A percentile compares a stretch with the other conserved stretches of the same genome.
phyloP scores from a whole-genome alignment of 2,113 vertebrate species.

The Orthochromis malagaraziensis region DNA sequence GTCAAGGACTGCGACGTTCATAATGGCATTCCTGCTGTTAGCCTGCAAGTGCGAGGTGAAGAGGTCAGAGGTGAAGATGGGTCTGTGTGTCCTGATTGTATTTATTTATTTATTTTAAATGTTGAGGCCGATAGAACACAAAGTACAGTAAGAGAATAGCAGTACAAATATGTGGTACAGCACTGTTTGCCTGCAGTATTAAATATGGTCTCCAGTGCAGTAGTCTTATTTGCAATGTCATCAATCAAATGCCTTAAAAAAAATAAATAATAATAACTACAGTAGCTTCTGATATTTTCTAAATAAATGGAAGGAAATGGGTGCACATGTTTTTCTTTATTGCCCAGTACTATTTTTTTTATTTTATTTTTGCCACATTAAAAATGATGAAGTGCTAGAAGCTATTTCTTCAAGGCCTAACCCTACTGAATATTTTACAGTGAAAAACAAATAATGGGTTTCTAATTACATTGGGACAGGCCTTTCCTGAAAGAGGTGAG shows the following conservation, averaged over 20 bases:
- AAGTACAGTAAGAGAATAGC: background rate
- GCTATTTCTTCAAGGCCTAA: slow-evolving; percentile 24
- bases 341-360: background rate
- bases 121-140: background rate
- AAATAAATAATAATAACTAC: background rate
- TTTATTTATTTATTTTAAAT: background rate
- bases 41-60: background rate
- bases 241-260: background rate
- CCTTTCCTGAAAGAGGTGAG: background rate
- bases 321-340: slow-evolving; percentile 10
- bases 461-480: slow-evolving; percentile 21
- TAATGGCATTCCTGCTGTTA: background rate
- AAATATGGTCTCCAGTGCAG: background rate
- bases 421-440: slow-evolving; percentile 21
- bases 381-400: slow-evolving; percentile 7
- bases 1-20: background rate
- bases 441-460: slow-evolving; percentile 38
- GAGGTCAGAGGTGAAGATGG: background rate
- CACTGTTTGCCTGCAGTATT: background rate
- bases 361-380: background rate
- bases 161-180: background rate
- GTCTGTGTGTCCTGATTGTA: background rate
- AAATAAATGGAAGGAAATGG: slow-evolving; percentile 5
- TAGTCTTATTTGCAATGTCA: background rate
- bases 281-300: slow-evolving; percentile 9